Conservation (phyloP, 2,113 vertebrate species). For the Orthonyx spaldingii region DNA sequence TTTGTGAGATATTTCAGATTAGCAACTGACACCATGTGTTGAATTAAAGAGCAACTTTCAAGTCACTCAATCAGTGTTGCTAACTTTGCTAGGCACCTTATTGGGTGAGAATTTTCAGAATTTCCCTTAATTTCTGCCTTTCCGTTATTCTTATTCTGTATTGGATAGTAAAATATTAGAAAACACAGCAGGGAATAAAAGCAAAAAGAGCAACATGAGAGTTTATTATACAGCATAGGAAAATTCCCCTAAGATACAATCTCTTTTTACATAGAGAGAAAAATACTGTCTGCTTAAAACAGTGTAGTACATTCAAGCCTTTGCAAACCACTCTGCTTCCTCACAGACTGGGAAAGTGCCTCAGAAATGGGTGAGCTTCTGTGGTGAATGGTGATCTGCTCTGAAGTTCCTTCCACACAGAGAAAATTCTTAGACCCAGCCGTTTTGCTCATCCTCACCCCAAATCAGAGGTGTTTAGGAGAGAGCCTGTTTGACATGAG, state of each 20-base stretch:
- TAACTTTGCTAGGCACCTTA: background rate
- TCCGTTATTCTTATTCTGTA: background rate
- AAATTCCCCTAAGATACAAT: background rate
- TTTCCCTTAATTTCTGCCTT: background rate
- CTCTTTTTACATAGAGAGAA: background rate
- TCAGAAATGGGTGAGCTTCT: background rate
- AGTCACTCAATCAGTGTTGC: background rate
- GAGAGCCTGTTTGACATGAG: background rate
- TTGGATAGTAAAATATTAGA: background rate
- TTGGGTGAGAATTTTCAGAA: background rate
- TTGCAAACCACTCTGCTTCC: background rate
- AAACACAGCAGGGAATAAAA: background rate
- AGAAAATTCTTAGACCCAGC: background rate
- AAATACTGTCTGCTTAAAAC: background rate
- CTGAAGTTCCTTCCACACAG: background rate
- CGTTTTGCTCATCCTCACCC: background rate
- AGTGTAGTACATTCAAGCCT: background rate
- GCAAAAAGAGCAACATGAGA: background rate
- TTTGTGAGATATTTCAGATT: background rate
- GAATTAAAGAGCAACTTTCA: background rate
- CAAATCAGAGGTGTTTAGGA: background rate
- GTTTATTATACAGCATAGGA: background rate
- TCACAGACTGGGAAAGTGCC: background rate
- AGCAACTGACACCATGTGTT: background rate
- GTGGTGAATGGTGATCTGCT: background rate